Percentiles rank a stretch among this genome's conserved stretches.
These are phyloP conservation scores for Caretta caretta DNA, from an alignment of 2,113 vertebrate species.

Conservation along the genomic window DNA sequence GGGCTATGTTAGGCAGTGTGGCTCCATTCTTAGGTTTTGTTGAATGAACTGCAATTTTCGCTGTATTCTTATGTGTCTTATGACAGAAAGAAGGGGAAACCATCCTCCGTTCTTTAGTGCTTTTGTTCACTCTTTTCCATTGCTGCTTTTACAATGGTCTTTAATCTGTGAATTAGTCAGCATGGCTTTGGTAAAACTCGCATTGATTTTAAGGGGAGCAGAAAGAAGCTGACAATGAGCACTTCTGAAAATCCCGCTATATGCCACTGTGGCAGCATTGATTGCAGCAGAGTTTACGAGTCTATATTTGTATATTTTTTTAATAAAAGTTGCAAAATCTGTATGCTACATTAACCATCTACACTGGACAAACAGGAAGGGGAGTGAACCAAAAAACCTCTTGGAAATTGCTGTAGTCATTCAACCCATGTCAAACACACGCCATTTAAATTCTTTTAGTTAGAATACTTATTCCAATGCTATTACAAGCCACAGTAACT, in stretches of 20 bases:
- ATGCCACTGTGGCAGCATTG: background rate
- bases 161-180: background rate
- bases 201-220: background rate
- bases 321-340: background rate
- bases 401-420: background rate
- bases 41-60: background rate
- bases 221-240: background rate
- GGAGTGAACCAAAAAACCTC: background rate
- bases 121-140: background rate
- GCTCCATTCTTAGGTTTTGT: background rate
- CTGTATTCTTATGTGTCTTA: background rate
- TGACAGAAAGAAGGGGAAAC: background rate
- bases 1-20: background rate
- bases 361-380: background rate
- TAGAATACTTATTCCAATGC: background rate
- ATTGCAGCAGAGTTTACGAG: background rate
- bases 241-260: background rate
- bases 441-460: background rate
- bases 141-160: background rate
- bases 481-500: background rate
- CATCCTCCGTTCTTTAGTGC: background rate
- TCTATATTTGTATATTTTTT: background rate
- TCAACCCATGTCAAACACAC: background rate
- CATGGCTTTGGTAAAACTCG: background rate
- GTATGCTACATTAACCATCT: background rate